phyloP scores from a whole-genome alignment of 1,140 invertebrate genomes.

The Cyclina sinensis region DNA sequence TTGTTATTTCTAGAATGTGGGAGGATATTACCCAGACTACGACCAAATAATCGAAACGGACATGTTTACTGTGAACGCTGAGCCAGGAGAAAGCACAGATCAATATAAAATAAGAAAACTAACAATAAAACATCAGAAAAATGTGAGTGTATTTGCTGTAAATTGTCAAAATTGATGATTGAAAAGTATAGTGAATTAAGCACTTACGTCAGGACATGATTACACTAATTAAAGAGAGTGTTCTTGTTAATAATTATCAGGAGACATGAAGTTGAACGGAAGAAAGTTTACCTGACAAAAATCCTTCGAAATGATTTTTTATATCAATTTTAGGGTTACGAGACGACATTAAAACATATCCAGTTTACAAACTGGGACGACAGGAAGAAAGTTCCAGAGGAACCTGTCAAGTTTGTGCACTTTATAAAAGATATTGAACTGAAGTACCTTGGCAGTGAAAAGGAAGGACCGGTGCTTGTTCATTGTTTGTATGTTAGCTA shows the following conservation, averaged over 20 bases:
- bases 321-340: not conserved
- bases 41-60: not conserved
- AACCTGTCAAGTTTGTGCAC: not conserved
- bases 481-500: slow-evolving; percentile 11
- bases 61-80: not conserved
- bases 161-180: too few relatives aligned
- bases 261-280: too few relatives aligned
- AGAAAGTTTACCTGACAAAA: too few relatives aligned
- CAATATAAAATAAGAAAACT: not conserved
- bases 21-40: not conserved
- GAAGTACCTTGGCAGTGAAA: not conserved
- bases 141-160: not conserved
- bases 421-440: not conserved
- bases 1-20: not conserved
- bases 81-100: not conserved
- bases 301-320: too few relatives aligned
- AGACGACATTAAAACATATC: not conserved
- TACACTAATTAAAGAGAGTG: too few relatives aligned
- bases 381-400: not conserved
- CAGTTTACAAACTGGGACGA: slow-evolving; percentile 8
- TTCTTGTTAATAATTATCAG: too few relatives aligned
- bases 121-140: not conserved
- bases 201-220: too few relatives aligned
- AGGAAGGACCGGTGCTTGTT: not conserved
- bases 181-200: too few relatives aligned